These are phyloP conservation scores for Rotaria macrura DNA, from an alignment of 2,888 invertebrate species.

Conservation along the genomic window DNA sequence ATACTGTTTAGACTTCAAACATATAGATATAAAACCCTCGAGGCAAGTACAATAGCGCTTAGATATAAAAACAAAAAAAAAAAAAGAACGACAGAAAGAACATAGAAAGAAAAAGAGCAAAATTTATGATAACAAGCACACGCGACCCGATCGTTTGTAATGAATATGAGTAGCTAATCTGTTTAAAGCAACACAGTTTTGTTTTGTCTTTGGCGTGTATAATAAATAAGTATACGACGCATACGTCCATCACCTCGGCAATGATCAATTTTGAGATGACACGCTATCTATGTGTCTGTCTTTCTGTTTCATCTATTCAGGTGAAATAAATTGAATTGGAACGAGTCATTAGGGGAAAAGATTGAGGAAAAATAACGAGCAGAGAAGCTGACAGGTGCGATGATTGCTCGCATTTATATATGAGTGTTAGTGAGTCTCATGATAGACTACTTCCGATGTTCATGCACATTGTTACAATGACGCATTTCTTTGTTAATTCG, in stretches of 20 bases:
- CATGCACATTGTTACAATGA: neutral
- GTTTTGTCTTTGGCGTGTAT: neutral
- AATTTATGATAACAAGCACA: neutral
- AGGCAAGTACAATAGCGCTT: neutral
- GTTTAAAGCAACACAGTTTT: neutral
- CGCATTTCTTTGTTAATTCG: neutral
- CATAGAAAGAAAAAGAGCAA: neutral
- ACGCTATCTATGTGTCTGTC: neutral
- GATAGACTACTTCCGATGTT: neutral
- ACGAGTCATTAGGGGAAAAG: neutral
- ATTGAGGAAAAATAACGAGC: neutral
- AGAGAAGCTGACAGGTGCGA: neutral
- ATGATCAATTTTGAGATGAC: conserved; percentile 3
- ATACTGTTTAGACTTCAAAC: neutral
- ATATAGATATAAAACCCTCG: neutral
- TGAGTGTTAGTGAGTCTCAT: neutral
- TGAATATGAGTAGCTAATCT: neutral
- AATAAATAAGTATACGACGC: neutral
- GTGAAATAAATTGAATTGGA: neutral
- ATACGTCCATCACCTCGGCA: neutral
- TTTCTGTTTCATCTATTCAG: neutral
- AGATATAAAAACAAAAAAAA: neutral
- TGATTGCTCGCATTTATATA: neutral
- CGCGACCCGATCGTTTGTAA: conserved; percentile 12
- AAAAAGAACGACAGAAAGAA: neutral